A percentile compares a stretch with the other conserved stretches of the same genome.
Evolutionary conservation across 2,888 invertebrate species (phyloP).

Genomic region (Drosophila villosipedis): DNA sequence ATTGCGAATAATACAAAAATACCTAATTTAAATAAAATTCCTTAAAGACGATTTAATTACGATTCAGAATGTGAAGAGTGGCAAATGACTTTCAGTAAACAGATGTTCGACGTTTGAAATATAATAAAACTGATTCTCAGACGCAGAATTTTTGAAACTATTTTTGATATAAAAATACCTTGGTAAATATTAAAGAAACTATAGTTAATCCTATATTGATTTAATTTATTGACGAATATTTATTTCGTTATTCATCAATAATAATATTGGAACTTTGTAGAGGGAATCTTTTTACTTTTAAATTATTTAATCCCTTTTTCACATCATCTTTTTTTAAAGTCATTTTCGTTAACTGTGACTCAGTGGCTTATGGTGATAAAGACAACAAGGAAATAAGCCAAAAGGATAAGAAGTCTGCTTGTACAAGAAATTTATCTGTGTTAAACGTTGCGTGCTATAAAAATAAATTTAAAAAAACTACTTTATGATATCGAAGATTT

Average conservation of each 20-base stretch:
- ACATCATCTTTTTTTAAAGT: conserved; percentile 11
- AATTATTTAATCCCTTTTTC: conserved; percentile 8
- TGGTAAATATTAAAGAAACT: neutral
- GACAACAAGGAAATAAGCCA: conserved; percentile 15
- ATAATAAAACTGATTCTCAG: neutral
- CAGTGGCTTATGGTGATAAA: conserved; percentile 18
- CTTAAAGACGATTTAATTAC: conserved; percentile 10
- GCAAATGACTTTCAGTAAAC: conserved; percentile 1
- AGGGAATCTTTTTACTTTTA: neutral
- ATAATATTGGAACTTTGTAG: neutral
- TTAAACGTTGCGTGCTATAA: conserved; percentile 46
- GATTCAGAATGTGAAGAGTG: neutral
- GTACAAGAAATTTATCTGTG: conserved; percentile 16
- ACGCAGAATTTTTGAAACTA: neutral
- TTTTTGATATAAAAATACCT: neutral
- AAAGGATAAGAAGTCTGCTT: conserved; percentile 20
- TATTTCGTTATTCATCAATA: neutral
- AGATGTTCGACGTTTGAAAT: conserved; percentile 8
- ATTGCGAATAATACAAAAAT: conserved; percentile 2
- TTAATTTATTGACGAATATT: neutral
- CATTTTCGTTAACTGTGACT: conserved; percentile 29
- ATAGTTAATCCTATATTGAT: neutral
- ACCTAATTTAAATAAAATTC: conserved; percentile 21
- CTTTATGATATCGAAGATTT: neutral
- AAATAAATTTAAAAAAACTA: conserved; percentile 31